Evolutionary conservation across 64 coral and sea anemone species (phyloP).

Genomic region (Cladopsammia gracilis): DNA sequence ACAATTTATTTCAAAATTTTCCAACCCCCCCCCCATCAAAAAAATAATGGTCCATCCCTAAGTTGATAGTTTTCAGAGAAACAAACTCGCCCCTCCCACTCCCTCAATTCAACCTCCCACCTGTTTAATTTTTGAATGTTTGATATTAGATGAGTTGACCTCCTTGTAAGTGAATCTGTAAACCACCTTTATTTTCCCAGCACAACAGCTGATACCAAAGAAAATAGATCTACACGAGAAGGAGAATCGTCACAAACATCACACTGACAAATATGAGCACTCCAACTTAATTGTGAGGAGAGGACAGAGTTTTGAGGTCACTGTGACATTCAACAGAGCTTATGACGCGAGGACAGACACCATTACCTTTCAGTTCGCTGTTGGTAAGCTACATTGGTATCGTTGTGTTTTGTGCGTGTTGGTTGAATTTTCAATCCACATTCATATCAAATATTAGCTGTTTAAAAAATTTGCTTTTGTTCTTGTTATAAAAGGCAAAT

Average conservation of each 20-base stretch:
- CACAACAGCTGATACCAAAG: conserved; percentile 49
- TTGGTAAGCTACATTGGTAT: conserved; percentile 27
- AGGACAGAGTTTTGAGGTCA: conserved; percentile 71
- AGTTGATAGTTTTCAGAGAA: too few relatives aligned
- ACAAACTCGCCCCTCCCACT: too few relatives aligned
- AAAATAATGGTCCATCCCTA: too few relatives aligned
- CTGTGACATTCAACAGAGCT: conserved; percentile 69
- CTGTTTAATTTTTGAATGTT: too few relatives aligned
- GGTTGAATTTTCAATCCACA: too few relatives aligned
- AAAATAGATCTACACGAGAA: conserved; percentile 34
- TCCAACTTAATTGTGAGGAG: conserved; percentile 70
- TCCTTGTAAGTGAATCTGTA: not conserved
- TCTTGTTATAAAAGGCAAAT: too few relatives aligned
- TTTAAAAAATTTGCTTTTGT: too few relatives aligned
- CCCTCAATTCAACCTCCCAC: too few relatives aligned
- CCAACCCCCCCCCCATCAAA: too few relatives aligned
- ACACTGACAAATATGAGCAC: conserved; percentile 66
- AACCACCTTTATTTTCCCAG: conserved; percentile 26
- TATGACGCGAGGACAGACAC: conserved; percentile 54
- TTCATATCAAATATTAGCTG: too few relatives aligned
- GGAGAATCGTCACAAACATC: conserved; percentile 56
- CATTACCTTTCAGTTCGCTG: conserved; percentile 64
- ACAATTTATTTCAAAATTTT: too few relatives aligned
- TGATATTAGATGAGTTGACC: not conserved
- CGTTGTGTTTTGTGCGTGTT: too few relatives aligned